Evolutionary conservation across 2,113 vertebrate genomes (phyloP), one percentile per base, ranked within the genome.

Genomic region (Pheucticus melanocephalus): DNA sequence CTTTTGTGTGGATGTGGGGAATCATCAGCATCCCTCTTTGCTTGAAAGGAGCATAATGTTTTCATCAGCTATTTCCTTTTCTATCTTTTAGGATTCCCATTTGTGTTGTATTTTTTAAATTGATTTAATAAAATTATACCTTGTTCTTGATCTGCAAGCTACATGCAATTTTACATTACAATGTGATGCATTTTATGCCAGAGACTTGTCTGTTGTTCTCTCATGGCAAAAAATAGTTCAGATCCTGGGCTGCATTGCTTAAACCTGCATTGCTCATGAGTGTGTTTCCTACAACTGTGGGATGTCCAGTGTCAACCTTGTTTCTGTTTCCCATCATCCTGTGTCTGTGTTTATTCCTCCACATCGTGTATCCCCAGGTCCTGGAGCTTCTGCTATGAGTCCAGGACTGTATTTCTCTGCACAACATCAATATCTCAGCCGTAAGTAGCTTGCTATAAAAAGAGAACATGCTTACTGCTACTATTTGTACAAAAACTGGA

Each of bases 321-420:
- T 5, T 11, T 12, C 51, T 35, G 27, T 37, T 45, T 82, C n/a
- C 30, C 39, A 9, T 42, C 31, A 22, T 14, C 40, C 10, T 3
- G 1, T 28, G 15, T 30, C 30, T 56, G 28, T 53, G 18, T 9
- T 79, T 27, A 28, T 53, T 64, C 18, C 8, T 81, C 17, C 27
- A 37, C 4, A 33, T 10, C 4, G 3, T 12, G 4, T 45, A 22
- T 20, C 7, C 7, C 3, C 18, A 25, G 6, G 25, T 82, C n/a
- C 51, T 57, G 57, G 5, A 10, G 33, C 6, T 66, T 89, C 45
- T 1, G 0, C 40, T 65, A 1, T 14, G 50, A 61, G 25, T 42
- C 12, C 35, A 56, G 7, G 9, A 24, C 30, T 60, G 15, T 50
- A 56, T 54, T 82, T 79, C 39, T 45, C 33, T 73, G 30, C 16